Base-by-base conservation (phyloP, 1,140 invertebrate genomes). In the Procambarus clarkii region DNA sequence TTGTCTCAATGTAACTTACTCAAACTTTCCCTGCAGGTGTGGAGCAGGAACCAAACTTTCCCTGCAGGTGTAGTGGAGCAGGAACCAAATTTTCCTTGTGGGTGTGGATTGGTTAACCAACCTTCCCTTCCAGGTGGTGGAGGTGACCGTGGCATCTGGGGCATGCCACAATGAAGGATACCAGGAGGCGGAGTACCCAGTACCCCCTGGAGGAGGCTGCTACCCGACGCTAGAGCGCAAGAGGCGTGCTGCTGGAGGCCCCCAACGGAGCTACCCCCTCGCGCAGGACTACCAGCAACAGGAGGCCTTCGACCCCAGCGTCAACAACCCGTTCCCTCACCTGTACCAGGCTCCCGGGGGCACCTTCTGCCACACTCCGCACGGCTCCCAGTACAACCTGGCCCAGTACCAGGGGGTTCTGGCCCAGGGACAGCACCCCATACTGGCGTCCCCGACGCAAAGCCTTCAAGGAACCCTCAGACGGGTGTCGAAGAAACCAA, bases 371-470 rank as follows among this genome's bases (percentile, higher is more conserved):
- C 58, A 64, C 34, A 83, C 81, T 18, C 81, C 60, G 13, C 80
- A 82, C 60, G 81, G 81, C 81, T 83, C 81, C 60, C 81, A 83
- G 81, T 83, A 83, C 60, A 69, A 64, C 60, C 60, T 83, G 18
- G 45, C 81, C 24, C 81, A 83, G 46, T 83, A 64, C 58, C 81
- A 60, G 24, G 24, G 34, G 1, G 11, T 9, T 34, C 81, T 54
- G 13, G 8, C 58, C n/a, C 58, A 9, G 45, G 13, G 58, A 0
- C 13, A 4, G 15, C 60, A 64, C 60, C 60, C 60, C 4, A 18
- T 64, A 64, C 8, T 54, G 60, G 60, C 4, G 4, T 69, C 81
- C 7, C 81, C 81, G 18, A 69, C 81, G 9, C 81, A 69, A 3
- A 83, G 81, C 24, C 81, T 46, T 18, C 81, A 83, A 50, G 81